A percentile compares a stretch with the other conserved stretches of the same genome.
phyloP scores from a whole-genome alignment of 2,888 invertebrate species.

The Cephonodes hylas region DNA sequence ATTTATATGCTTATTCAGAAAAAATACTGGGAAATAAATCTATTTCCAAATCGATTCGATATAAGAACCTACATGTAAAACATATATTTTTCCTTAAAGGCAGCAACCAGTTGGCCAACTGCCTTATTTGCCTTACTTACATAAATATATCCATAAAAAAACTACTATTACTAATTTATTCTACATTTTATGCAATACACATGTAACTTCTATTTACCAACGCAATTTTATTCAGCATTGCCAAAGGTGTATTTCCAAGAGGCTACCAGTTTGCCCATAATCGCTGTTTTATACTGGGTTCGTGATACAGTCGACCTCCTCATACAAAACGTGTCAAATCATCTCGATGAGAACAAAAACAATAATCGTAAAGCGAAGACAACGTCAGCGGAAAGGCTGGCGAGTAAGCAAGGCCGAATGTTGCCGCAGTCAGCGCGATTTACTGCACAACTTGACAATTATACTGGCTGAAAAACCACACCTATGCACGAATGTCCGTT shows the following conservation, averaged over 20 bases:
- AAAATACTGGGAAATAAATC: too few relatives aligned
- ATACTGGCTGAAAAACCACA: not conserved
- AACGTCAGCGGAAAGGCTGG: slow-evolving; percentile 31
- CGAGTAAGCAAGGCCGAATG: slow-evolving; percentile 27
- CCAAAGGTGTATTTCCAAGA: not conserved
- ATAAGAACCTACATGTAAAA: too few relatives aligned
- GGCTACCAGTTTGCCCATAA: not conserved
- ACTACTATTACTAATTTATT: too few relatives aligned
- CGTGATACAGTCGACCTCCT: slow-evolving; percentile 2
- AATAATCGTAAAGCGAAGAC: slow-evolving; percentile 21
- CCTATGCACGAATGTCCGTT: too few relatives aligned
- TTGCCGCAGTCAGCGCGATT: slow-evolving; percentile 18
- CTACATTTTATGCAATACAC: not conserved
- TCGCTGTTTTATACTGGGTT: not conserved
- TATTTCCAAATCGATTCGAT: too few relatives aligned
- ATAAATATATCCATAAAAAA: too few relatives aligned
- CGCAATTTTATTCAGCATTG: not conserved
- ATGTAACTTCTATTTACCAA: not conserved
- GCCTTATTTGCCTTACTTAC: too few relatives aligned
- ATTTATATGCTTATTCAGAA: too few relatives aligned
- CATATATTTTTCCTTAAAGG: too few relatives aligned
- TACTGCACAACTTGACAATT: slow-evolving; percentile 3
- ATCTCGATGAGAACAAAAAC: slow-evolving; percentile 27
- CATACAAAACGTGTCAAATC: slow-evolving; percentile 35
- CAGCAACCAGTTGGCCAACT: too few relatives aligned